Conservation (phyloP, 1,140 invertebrate genomes). For the Steinernema feltiae region DNA sequence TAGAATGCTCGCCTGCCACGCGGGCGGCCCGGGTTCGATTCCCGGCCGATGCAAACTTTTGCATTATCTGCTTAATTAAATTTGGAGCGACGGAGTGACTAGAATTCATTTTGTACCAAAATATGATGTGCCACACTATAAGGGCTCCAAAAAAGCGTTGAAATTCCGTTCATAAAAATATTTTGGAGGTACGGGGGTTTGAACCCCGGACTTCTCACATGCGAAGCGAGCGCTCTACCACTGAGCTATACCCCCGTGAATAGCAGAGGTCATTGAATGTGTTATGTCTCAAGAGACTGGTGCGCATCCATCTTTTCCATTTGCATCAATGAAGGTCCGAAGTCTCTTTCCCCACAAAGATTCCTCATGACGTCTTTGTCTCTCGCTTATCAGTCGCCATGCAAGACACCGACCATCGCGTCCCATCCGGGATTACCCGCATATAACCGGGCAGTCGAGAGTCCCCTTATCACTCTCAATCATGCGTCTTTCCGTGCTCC, state of each 20-base stretch:
- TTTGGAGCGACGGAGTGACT: neutral
- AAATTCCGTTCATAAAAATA: neutral
- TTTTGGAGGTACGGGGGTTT: neutral
- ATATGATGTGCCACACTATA: neutral
- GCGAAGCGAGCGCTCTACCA: neutral
- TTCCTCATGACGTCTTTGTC: no score
- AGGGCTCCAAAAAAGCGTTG: neutral
- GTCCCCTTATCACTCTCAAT: no score
- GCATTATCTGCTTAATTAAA: neutral
- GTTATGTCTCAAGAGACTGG: no score
- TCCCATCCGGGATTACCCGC: no score
- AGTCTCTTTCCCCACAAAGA: no score
- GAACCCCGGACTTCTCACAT: neutral
- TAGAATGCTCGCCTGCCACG: neutral
- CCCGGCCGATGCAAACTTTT: neutral
- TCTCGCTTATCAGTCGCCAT: no score
- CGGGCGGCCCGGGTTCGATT: neutral
- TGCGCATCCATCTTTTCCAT: no score
- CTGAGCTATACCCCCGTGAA: no score
- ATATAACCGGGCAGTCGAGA: no score
- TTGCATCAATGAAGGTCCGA: no score
- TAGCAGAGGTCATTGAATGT: no score
- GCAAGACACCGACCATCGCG: no score
- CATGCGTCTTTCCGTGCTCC: neutral
- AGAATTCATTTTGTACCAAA: neutral